These are phyloP conservation scores for Cheilosia vernalis DNA, from an alignment of 2,888 invertebrate genomes.

Conservation along the genomic window DNA sequence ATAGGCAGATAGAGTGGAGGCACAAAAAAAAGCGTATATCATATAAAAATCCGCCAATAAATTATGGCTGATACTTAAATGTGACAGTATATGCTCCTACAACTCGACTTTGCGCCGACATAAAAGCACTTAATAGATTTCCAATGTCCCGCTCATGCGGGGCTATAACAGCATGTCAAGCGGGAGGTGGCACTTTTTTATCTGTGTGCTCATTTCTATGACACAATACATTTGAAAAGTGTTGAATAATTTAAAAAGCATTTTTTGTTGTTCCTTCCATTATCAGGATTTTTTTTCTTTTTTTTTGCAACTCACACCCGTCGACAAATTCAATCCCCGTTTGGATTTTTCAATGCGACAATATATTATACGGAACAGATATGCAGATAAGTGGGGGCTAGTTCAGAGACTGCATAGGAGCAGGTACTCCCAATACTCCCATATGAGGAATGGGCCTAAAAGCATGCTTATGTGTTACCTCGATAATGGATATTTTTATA, in stretches of 20 bases:
- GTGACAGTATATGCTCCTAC: conserved; percentile 27
- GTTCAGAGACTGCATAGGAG: not conserved
- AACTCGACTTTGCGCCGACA: conserved; percentile 54
- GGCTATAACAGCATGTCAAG: conserved; percentile 13
- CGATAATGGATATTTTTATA: conserved; percentile 66
- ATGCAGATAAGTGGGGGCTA: conserved; percentile 12
- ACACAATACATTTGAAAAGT: conserved; percentile 70
- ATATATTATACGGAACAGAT: conserved; percentile 19
- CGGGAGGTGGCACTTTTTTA: conserved; percentile 27
- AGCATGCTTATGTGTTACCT: conserved; percentile 40
- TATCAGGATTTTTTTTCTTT: conserved; percentile 26
- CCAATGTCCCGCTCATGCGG: conserved; percentile 38
- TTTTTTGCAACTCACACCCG: conserved; percentile 29
- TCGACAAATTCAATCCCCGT: conserved; percentile 8
- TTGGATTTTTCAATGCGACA: conserved; percentile 42
- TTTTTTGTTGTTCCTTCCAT: conserved; percentile 31
- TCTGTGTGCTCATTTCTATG: conserved; percentile 45
- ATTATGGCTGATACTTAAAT: conserved; percentile 68
- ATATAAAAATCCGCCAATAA: conserved; percentile 68
- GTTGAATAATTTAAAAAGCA: conserved; percentile 70
- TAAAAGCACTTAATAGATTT: conserved; percentile 69
- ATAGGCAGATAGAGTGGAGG: conserved; percentile 8
- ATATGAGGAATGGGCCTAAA: not conserved
- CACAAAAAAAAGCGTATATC: conserved; percentile 30
- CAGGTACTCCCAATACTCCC: not conserved